phyloP scores from a whole-genome alignment of 2,797 vertebrate genomes.

The Sorex maritimensis region DNA sequence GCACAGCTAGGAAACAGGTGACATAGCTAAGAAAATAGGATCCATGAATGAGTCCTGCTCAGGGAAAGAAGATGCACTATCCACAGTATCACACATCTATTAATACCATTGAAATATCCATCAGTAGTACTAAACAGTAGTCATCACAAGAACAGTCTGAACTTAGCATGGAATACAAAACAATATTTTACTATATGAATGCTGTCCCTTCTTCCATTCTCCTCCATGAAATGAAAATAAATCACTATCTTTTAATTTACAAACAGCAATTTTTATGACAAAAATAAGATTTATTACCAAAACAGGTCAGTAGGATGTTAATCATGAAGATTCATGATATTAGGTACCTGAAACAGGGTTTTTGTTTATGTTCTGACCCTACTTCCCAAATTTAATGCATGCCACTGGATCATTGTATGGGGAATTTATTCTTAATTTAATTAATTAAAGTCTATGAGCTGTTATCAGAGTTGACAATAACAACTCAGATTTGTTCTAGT shows the following conservation, averaged over 20 bases:
- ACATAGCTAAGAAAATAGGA: neutral
- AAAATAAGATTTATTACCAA: constrained; percentile 37
- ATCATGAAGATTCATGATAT: neutral
- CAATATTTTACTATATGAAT: neutral
- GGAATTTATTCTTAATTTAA: constrained; percentile 74
- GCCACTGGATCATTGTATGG: neutral
- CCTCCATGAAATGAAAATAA: neutral
- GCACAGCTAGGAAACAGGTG: neutral
- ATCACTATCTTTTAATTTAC: neutral
- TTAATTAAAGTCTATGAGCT: constrained; percentile 77
- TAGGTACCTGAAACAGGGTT: neutral
- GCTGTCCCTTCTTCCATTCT: constrained; percentile 2
- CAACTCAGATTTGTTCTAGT: constrained; percentile 71
- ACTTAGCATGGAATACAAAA: neutral
- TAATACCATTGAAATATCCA: accelerated
- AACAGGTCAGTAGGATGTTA: neutral
- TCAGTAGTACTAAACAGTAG: neutral
- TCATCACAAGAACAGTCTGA: neutral
- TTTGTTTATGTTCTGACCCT: neutral
- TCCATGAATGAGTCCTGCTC: accelerated
- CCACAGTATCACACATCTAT: no score
- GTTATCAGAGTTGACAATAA: constrained; percentile 77
- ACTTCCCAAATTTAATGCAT: constrained; percentile 64
- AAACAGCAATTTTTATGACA: neutral
- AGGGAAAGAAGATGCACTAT: neutral